Evolutionary conservation across 2,888 invertebrate genomes (phyloP), one percentile per base, ranked within the genome.

Genomic region (Cheilosia scutellata): DNA sequence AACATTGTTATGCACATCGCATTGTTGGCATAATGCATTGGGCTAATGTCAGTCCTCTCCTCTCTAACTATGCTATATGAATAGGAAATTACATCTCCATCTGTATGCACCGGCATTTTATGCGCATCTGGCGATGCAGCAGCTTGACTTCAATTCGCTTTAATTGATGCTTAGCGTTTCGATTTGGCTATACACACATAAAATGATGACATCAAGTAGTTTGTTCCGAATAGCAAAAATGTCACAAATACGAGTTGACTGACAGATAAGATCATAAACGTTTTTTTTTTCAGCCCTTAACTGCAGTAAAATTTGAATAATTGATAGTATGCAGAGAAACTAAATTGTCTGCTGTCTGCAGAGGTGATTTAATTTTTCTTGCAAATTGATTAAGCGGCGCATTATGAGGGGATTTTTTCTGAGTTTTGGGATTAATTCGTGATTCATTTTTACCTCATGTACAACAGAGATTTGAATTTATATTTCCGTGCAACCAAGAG

Each of bases 131-230:
- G 71, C 44, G 29, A 47, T 70, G 70, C 70, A 51, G 76, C 70
- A 63, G 63, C 44, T 40, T 40, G 47, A 77, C 47, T 71, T 72
- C 53, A 77, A 76, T 76, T 82, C 65, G 72, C 44, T 55, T 62
- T 72, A 83, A 83, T 83, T 83, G 77, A 72, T 82, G 77, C 76
- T 75, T 70, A 49, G 55, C 51, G 65, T 82, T 76, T 76, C 53
- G 58, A 65, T 77, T 82, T 76, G 44, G 71, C 49, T 63, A 37
- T 49, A 72, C 42, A 65, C 55, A 63, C 31, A n/a, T n/a, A n/a
- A n/a, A 66, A 16, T 44, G 51, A 80, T 77, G 77, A 62, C 82
- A 77, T 77, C 47, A 82, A 82, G 78, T 72, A 47, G 77, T 42
- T 72, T 20, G 55, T 76, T 72, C 65, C 53, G 53, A 72, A 77